Evolutionary conservation across 2,888 invertebrate species (phyloP).

Genomic region (Heterodera filipjevi): DNA sequence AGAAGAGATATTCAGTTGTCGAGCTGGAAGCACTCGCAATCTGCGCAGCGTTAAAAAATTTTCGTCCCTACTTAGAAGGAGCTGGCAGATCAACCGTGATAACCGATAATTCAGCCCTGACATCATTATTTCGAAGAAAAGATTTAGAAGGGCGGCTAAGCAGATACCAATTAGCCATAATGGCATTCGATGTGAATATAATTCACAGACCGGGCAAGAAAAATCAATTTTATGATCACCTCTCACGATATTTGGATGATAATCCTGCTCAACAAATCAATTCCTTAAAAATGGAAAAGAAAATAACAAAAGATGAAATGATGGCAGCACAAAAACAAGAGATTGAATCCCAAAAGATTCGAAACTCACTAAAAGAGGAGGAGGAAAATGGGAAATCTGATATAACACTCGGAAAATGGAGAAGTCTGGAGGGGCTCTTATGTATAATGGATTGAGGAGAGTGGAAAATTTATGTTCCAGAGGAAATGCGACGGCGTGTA

Average conservation of each 20-base stretch:
- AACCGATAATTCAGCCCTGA: constrained; percentile 38
- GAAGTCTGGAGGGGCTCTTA: background rate
- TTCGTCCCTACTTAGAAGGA: constrained; percentile 36
- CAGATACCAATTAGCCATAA: constrained; percentile 35
- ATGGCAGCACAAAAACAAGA: constrained; percentile 1
- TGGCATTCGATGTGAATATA: constrained; percentile 39
- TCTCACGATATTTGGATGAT: constrained; percentile 38
- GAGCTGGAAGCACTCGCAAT: constrained; percentile 41
- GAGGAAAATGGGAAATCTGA: background rate
- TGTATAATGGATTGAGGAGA: background rate
- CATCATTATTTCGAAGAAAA: constrained; percentile 25
- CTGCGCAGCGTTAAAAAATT: constrained; percentile 36
- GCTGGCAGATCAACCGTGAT: constrained; percentile 22
- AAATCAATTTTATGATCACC: constrained; percentile 44
- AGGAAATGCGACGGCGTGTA: background rate
- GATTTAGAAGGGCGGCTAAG: constrained; percentile 38
- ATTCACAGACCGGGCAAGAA: constrained; percentile 43
- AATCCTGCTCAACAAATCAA: background rate
- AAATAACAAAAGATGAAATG: constrained; percentile 3
- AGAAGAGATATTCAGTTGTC: constrained; percentile 26
- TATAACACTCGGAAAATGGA: background rate
- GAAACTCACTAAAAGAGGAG: background rate
- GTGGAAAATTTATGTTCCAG: background rate
- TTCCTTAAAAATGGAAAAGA: background rate
- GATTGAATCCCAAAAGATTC: background rate